Base-by-base conservation (phyloP, 2,113 vertebrate species). In the Accipiter virgatus region DNA sequence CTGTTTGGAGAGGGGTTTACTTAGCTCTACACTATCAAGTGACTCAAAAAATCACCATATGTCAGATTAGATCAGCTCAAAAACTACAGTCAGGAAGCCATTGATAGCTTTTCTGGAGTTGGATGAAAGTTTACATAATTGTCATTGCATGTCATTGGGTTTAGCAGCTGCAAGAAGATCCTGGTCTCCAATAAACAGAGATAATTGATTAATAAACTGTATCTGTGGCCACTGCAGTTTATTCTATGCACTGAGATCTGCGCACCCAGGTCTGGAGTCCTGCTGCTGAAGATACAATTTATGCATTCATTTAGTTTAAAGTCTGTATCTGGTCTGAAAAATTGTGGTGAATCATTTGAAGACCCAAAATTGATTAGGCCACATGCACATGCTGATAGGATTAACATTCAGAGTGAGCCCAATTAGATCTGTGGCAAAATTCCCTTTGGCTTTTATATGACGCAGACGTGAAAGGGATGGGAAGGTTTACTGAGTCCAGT, bases 131-230 rank as follows among this genome's bases (percentile, higher is more conserved):
- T 94, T 96, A 90, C 74, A 55, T 95, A 91, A 95, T 91, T 93
- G 84, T 93, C 95, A 95, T 87, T 81, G 42, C 50, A 63, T 95
- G 81, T 86, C 91, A 90, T 86, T 94, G 50, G 50, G 29, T 91
- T 90, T 81, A 91, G 85, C 89, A 96, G 91, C 82, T 93, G 89
- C 94, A 95, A 74, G 47, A 95, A 88, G 89, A 90, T 95, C 55
- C 67, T 91, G 74, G 59, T 94, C 89, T 95, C 71, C 93, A 91
- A 77, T 62, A 91, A 86, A 96, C 84, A 93, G 79, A 95, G 53
- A 71, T 91, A 97, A 95, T 94, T 94, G 93, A 93, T 91, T 97
- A 95, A 90, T 85, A 86, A 93, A 93, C 74, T 82, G 42, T 85
- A 59, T 95, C 89, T 93, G 84, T 66, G 16, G 81, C 75, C 53